phyloP scores from a whole-genome alignment of 2,113 vertebrate species.

The Phylloscopus whistleri region DNA sequence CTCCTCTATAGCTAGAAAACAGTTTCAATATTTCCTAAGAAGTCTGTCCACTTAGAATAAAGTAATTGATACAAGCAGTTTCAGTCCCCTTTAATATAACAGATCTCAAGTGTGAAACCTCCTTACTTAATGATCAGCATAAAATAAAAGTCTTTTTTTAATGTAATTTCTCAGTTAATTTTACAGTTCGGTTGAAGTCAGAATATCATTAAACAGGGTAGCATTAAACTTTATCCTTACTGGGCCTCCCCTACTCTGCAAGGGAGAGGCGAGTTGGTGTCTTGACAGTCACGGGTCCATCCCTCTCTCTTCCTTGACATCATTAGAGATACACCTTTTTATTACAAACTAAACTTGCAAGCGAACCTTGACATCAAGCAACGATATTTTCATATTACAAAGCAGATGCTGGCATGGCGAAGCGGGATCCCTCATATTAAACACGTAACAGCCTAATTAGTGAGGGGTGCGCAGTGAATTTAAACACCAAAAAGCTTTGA shows the following conservation, averaged over 20 bases:
- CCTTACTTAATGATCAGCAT: conserved; percentile 69
- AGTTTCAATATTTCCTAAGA: not conserved
- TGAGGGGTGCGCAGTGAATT: not conserved
- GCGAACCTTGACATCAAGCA: not conserved
- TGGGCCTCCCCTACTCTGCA: not conserved
- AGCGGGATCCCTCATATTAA: not conserved
- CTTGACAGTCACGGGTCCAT: accelerated
- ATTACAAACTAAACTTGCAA: not conserved
- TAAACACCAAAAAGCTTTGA: not conserved
- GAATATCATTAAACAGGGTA: conserved; percentile 18
- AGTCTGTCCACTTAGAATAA: conserved; percentile 25
- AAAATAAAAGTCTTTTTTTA: conserved; percentile 69
- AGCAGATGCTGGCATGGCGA: accelerated
- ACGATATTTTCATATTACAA: not conserved
- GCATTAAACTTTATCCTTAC: conserved; percentile 1
- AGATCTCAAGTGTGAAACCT: conserved; percentile 61
- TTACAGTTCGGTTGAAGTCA: conserved; percentile 61
- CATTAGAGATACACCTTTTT: not conserved
- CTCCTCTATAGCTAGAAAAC: not conserved
- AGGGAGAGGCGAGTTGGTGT: not conserved
- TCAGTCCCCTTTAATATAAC: conserved; percentile 51
- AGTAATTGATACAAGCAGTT: conserved; percentile 64
- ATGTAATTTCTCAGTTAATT: conserved; percentile 67
- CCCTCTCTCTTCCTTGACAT: not conserved
- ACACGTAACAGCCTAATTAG: not conserved